These are phyloP conservation scores for Gymnoscelis rufifasciata DNA, from an alignment of 2,888 invertebrate species.

Conservation along the genomic window DNA sequence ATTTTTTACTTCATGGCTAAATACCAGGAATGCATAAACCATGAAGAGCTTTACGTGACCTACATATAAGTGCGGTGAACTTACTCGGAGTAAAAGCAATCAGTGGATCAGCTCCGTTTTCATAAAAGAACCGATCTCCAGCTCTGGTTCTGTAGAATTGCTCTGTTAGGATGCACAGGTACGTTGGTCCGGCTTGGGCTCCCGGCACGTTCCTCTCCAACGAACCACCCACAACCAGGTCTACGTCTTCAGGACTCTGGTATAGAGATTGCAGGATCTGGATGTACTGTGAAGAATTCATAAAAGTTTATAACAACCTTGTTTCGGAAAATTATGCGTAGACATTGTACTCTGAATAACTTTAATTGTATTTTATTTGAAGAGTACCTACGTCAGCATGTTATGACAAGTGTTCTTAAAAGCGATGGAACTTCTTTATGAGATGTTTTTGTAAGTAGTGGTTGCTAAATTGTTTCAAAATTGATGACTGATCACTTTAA, in stretches of 20 bases:
- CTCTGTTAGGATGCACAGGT: conserved; percentile 90
- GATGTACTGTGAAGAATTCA: conserved; percentile 79
- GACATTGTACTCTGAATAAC: no score
- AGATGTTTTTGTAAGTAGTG: no score
- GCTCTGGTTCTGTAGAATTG: conserved; percentile 92
- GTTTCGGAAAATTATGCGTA: neutral
- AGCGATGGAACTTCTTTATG: no score
- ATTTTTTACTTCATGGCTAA: no score
- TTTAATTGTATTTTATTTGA: no score
- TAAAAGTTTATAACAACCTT: neutral
- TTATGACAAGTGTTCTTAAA: no score
- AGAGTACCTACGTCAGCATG: no score
- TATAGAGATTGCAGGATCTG: conserved; percentile 82
- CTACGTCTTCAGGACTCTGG: conserved; percentile 88
- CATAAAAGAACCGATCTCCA: conserved; percentile 93
- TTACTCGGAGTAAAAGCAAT: conserved; percentile 82
- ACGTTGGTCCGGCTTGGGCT: conserved; percentile 91
- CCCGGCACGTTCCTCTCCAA: conserved; percentile 87
- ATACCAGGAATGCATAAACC: no score
- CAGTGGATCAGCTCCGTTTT: conserved; percentile 79
- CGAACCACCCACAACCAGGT: conserved; percentile 90
- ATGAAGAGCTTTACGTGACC: no score
- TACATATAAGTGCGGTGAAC: no score
- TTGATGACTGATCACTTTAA: no score
- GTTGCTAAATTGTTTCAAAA: no score